These are phyloP conservation scores for Narcine bancroftii DNA, from an alignment of 2,113 vertebrate species.

Conservation along the genomic window DNA sequence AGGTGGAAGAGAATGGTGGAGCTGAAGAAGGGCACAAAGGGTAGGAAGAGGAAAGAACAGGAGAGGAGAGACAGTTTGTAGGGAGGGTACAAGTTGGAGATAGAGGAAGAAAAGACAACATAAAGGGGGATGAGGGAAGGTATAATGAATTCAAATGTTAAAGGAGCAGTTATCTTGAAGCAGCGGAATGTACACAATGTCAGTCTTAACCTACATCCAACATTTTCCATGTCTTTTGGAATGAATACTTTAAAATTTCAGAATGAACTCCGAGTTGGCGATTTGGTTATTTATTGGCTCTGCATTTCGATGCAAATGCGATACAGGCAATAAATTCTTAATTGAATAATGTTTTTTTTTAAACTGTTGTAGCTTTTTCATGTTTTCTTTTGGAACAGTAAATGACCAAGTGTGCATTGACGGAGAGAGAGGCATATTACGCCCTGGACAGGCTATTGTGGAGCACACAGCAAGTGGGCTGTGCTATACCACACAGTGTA, in stretches of 20 bases:
- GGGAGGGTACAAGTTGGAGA: background rate
- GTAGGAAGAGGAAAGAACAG: no score
- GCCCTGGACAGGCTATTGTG: slow-evolving; percentile 79
- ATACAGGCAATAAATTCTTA: background rate
- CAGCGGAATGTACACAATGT: background rate
- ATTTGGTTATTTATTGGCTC: background rate
- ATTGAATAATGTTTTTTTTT: background rate
- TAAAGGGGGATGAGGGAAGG: background rate
- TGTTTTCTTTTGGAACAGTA: slow-evolving; percentile 55
- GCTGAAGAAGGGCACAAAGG: no score
- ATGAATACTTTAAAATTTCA: background rate
- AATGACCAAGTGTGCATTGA: slow-evolving; percentile 82
- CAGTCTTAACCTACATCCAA: background rate
- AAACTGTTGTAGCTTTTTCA: slow-evolving; percentile 24
- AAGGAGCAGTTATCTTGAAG: background rate
- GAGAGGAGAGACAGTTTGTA: background rate
- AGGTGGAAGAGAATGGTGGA: background rate
- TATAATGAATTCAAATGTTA: no score
- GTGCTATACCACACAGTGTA: slow-evolving; percentile 74
- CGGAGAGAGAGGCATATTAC: slow-evolving; percentile 69
- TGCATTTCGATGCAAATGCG: background rate
- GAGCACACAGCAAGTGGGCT: slow-evolving; percentile 67
- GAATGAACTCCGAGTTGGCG: background rate
- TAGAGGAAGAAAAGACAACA: background rate
- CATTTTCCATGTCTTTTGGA: background rate